phyloP scores from a whole-genome alignment of 2,113 vertebrate genomes.

The Onychostoma macrolepis region DNA sequence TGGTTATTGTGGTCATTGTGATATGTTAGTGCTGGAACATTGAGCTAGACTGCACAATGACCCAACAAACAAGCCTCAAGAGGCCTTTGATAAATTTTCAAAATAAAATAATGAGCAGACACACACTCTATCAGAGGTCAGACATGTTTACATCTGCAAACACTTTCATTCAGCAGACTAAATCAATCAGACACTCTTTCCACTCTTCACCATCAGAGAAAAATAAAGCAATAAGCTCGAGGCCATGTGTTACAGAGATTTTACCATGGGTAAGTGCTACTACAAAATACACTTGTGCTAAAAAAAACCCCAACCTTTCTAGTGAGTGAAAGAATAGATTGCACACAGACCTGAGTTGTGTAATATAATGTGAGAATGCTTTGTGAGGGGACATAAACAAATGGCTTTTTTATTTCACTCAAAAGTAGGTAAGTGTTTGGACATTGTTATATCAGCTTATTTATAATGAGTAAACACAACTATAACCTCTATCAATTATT shows the following conservation, averaged over 20 bases:
- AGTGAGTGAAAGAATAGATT: background rate
- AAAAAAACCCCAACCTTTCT: background rate
- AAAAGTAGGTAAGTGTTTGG: background rate
- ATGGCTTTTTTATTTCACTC: background rate
- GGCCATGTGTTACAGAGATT: background rate
- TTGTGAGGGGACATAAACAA: background rate
- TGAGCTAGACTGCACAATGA: background rate
- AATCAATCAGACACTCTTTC: background rate
- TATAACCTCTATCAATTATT: background rate
- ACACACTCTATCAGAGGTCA: background rate
- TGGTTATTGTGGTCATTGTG: background rate
- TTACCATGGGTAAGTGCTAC: background rate
- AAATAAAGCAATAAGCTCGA: background rate
- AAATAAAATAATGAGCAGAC: background rate
- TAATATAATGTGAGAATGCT: background rate
- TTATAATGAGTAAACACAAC: background rate
- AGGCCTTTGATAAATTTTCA: background rate
- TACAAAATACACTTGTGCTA: background rate
- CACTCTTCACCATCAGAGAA: background rate
- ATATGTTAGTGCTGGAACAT: conserved; percentile 15
- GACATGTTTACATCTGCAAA: background rate
- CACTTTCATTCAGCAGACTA: background rate
- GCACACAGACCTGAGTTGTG: background rate
- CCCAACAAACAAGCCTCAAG: background rate
- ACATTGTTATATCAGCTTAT: background rate